phyloP scores from a whole-genome alignment of 1,140 invertebrate genomes.

The Eupristina koningsbergeri region DNA sequence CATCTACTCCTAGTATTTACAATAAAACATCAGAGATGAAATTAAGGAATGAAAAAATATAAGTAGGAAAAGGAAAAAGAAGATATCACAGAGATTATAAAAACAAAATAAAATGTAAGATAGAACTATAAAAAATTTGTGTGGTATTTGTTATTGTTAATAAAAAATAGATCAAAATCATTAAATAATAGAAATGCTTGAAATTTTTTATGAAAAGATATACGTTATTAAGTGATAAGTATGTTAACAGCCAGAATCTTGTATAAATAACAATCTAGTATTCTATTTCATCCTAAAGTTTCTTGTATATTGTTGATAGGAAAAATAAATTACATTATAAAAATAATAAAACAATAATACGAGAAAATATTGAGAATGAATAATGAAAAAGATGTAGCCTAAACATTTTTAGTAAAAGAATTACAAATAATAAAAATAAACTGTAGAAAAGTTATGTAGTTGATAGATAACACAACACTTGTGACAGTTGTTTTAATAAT shows the following conservation, averaged over 20 bases:
- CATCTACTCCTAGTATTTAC: conserved; percentile 5
- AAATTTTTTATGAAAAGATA: neutral
- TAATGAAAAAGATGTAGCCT: conserved; percentile 63
- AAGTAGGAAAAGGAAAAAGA: conserved; percentile 25
- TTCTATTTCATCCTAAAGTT: conserved; percentile 39
- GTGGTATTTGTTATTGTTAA: neutral
- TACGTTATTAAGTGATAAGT: neutral
- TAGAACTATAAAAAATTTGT: conserved; percentile 11
- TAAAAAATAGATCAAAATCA: conserved; percentile 9
- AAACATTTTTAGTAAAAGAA: conserved; percentile 67
- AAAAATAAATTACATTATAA: conserved; percentile 43
- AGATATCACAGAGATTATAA: neutral
- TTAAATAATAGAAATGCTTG: neutral
- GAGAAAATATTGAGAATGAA: conserved; percentile 54
- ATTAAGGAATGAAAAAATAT: conserved; percentile 43
- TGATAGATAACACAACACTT: conserved; percentile 62
- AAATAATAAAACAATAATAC: conserved; percentile 39
- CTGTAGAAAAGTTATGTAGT: conserved; percentile 71
- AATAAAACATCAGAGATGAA: neutral
- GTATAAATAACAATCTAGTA: conserved; percentile 19
- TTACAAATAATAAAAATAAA: conserved; percentile 63
- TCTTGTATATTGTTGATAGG: conserved; percentile 8
- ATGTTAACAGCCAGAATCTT: neutral
- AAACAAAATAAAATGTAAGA: neutral
- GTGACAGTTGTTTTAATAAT: conserved; percentile 71